Conservation (phyloP, 92 coral and sea anemone species). For the Phenganax stokvisi region DNA sequence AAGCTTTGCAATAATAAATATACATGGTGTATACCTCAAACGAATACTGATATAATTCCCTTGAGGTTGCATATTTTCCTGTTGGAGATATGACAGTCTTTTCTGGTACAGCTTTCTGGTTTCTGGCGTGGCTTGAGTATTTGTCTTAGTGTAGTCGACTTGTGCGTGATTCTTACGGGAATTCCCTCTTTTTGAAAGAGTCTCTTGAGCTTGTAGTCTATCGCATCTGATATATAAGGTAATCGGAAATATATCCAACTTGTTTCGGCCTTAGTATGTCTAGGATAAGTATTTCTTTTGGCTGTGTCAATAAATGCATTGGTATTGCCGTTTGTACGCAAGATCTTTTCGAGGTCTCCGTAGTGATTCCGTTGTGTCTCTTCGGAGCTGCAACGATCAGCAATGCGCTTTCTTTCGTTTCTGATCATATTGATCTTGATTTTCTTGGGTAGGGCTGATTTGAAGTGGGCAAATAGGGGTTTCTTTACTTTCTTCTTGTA, state of each 20-base stretch:
- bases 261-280: background rate
- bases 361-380: conserved; percentile 1
- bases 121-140: background rate
- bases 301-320: conserved; percentile 22
- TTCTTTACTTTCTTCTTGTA: conserved; percentile 37
- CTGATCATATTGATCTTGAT: conserved; percentile 35
- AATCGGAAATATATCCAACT: conserved; percentile 27
- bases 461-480: conserved; percentile 24
- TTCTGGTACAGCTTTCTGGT: background rate
- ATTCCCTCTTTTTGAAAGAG: conserved; percentile 28
- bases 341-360: conserved; percentile 3
- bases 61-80: no score
- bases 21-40: no score
- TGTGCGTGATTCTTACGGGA: conserved; percentile 9
- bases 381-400: conserved; percentile 27
- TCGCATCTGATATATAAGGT: conserved; percentile 18
- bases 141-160: conserved; percentile 29
- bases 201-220: conserved; percentile 17
- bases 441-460: conserved; percentile 22
- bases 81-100: background rate
- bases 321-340: conserved; percentile 14
- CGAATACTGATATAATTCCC: no score
- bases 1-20: no score
- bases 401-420: conserved; percentile 43
- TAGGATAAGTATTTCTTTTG: background rate